Evolutionary conservation across 2,888 invertebrate species (phyloP), one percentile per base, ranked within the genome.

Genomic region (Cryptus viduatorius): DNA sequence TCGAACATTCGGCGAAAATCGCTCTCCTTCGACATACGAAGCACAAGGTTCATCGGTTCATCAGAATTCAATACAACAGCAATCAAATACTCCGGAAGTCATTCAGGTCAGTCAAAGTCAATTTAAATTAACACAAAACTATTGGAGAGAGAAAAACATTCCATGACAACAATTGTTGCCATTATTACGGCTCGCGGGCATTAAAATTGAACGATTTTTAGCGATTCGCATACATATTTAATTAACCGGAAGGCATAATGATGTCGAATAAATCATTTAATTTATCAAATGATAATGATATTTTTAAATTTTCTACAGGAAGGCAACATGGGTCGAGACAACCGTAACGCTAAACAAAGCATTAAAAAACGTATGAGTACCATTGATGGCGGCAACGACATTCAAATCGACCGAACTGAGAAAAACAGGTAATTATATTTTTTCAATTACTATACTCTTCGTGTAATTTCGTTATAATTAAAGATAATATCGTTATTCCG

Each of bases 271-370:
- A 37, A 37, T 7, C 8, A 8, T 37, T 37, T 4, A 37, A 37
- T 37, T 37, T 37, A n/a, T n/a, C n/a, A n/a, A n/a, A n/a, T n/a
- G n/a, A n/a, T n/a, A n/a, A n/a, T n/a, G n/a, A n/a, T n/a, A n/a
- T n/a, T n/a, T n/a, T n/a, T n/a, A n/a, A 37, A 37, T 37, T 37
- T 37, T 24, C 10, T 56, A 14, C 48, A 78, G 78, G 78, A 78
- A 68, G 68, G 69, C 44, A 48, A 7, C 64, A 42, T 64, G 37
- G 42, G 42, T 37, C 37, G 64, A 14, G 64, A 8, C 37, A 14
- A 31, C 5, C 64, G 64, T 8, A 31, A 42, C 37, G 19, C 44
- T 4, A 44, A 46, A 67, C 67, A 19, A 67, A 67, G 67, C 46
- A 67, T 24, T 24, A 67, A 67, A 16, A 67, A 46, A 4, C 44